Base-by-base conservation (phyloP, 1,140 invertebrate genomes). In the Pseudomyrmex gracilis region DNA sequence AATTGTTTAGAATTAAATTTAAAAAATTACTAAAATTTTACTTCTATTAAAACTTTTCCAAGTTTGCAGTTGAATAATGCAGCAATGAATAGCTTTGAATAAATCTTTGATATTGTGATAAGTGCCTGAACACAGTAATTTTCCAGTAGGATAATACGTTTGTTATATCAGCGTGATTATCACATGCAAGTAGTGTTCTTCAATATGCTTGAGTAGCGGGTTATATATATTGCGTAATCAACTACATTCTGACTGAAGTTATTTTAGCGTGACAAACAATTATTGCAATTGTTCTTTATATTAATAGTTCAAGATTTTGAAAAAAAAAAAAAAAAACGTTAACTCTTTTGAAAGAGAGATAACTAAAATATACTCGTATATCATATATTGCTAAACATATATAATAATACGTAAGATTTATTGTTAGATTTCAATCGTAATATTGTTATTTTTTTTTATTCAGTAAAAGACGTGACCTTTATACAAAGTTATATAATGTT, bases 81-180 rank as follows among this genome's bases (percentile, higher is more conserved):
- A 34, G 34, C 34, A 34, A 34, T 34, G 34, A 34, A 34, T 34
- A 5, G 34, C 7, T 34, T 34, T 34, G 7, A 34, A 34, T 34
- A 34, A 34, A 13, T 22, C 2, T n/a, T 4, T 9, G 2, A 74
- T 63, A n/a, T n/a, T n/a, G n/a, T 63, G 9, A 74, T 57, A 45
- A 22, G 12, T 47, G 67, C 67, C 1, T 20, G 1, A 67, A 15
- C n/a, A 57, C n/a, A 57, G 60, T 83, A 86, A 87, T 67, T 87
- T 86, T 87, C 85, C 78, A 64, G 3, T 15, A 66, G 4, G 4
- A 78, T 22, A 58, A 86, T 83, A 86, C 67, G 0, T 34, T 34
- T 34, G 49, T 34, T 34, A 63, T 66, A 73, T 34, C 34, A 34
- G 34, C 58, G 78, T 83, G 86, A 77, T 45, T 82, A 64, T 1